A percentile compares a stretch with the other conserved stretches of the same genome.
phyloP scores from a whole-genome alignment of 2,113 vertebrate genomes.

The Perca schrenkii region DNA sequence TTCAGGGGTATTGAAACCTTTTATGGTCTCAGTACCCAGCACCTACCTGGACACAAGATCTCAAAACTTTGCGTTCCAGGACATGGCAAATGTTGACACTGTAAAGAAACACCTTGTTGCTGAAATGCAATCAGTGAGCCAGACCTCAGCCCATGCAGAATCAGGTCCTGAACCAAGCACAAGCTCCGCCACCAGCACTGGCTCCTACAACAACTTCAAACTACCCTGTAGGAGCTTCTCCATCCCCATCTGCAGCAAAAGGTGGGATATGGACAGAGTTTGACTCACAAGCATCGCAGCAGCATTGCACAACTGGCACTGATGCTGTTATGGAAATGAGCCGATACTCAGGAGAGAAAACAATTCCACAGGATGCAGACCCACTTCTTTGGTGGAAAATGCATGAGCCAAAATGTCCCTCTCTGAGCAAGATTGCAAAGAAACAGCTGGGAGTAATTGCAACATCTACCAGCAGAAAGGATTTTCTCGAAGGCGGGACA shows the following conservation, averaged over 20 bases:
- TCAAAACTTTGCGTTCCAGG: slow-evolving; percentile 10
- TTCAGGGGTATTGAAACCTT: slow-evolving; percentile 14
- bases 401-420: too few relatives aligned
- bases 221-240: not conserved
- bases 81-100: slow-evolving; percentile 15
- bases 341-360: slow-evolving; percentile 35
- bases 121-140: slow-evolving; percentile 19
- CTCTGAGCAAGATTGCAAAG: not conserved
- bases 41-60: slow-evolving; percentile 26
- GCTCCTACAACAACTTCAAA: not conserved
- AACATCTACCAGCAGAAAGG: too few relatives aligned
- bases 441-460: not conserved
- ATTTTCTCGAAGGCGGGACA: too few relatives aligned
- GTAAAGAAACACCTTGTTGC: slow-evolving; percentile 11
- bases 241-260: slow-evolving; percentile 24
- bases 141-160: slow-evolving; percentile 1
- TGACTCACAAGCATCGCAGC: slow-evolving; percentile 23
- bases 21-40: slow-evolving; percentile 27
- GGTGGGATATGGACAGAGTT: slow-evolving; percentile 32
- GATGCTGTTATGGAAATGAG: slow-evolving; percentile 46
- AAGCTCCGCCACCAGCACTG: not conserved
- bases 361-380: slow-evolving; percentile 27
- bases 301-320: slow-evolving; percentile 28
- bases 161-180: too few relatives aligned
- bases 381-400: slow-evolving; percentile 32